Percentiles rank a stretch among this genome's conserved stretches.
phyloP scores from a whole-genome alignment of 2,888 invertebrate species.

The Chymomyza procnemis region DNA sequence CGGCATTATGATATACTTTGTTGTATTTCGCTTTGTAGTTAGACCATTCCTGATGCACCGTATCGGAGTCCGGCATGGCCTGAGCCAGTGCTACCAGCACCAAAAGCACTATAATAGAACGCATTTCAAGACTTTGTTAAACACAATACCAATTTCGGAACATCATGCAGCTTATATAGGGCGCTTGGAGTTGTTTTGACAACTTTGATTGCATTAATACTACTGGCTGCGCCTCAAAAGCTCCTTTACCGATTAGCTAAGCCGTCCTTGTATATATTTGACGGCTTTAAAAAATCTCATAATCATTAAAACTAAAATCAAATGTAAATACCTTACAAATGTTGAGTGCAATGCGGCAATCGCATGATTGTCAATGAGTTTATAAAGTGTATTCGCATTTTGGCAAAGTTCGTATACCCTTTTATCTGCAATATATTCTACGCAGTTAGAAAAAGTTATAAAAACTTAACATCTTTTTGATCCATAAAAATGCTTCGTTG shows the following conservation, averaged over 20 bases:
- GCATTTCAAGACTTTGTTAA: not conserved
- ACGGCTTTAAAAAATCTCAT: not conserved
- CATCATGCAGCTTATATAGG: not conserved
- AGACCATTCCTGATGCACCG: not conserved
- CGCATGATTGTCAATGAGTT: not conserved
- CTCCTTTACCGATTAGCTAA: too few relatives aligned
- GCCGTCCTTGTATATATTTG: too few relatives aligned
- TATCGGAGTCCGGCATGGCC: not conserved
- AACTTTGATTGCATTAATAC: too few relatives aligned
- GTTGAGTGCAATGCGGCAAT: not conserved
- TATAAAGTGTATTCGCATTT: not conserved
- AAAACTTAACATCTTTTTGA: too few relatives aligned
- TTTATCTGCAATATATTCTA: not conserved
- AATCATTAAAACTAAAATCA: not conserved
- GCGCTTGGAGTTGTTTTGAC: too few relatives aligned
- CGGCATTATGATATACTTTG: not conserved
- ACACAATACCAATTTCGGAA: not conserved
- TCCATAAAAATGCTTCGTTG: too few relatives aligned
- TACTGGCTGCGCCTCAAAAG: too few relatives aligned
- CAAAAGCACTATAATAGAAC: not conserved
- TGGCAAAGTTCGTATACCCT: not conserved
- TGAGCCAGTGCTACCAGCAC: not conserved
- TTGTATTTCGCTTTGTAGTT: not conserved
- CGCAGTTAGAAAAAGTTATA: too few relatives aligned
- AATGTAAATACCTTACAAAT: not conserved